Evolutionary conservation across 2,888 invertebrate species (phyloP).

Genomic region (Drosophila nigricruria): DNA sequence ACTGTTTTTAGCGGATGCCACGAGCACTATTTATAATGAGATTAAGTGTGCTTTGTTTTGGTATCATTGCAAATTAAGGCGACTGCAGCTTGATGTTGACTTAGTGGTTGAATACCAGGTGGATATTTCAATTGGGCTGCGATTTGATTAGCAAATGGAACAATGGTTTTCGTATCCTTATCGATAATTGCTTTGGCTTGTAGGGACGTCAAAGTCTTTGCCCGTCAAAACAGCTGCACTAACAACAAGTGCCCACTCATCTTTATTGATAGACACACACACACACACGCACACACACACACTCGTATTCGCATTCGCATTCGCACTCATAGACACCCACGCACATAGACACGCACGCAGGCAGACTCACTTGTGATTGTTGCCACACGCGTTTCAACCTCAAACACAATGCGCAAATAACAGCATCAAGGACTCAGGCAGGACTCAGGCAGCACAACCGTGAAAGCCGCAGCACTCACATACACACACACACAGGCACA

Average conservation of each 20-base stretch:
- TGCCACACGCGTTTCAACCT: slow-evolving; percentile 54
- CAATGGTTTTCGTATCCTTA: slow-evolving; percentile 21
- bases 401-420: slow-evolving; percentile 52
- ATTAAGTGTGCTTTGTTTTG: slow-evolving; percentile 24
- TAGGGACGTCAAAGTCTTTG: slow-evolving; percentile 40
- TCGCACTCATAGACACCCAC: not conserved
- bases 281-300: slow-evolving; percentile 1
- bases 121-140: slow-evolving; percentile 5
- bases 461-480: slow-evolving; percentile 53
- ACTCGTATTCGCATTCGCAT: not conserved
- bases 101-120: not conserved
- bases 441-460: slow-evolving; percentile 51
- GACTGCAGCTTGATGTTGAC: not conserved
- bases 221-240: slow-evolving; percentile 55
- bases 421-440: slow-evolving; percentile 36
- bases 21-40: slow-evolving; percentile 32
- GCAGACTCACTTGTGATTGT: slow-evolving; percentile 54
- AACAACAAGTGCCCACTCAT: slow-evolving; percentile 76
- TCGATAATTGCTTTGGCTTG: slow-evolving; percentile 59
- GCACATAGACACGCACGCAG: slow-evolving; percentile 9
- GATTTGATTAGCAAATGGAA: slow-evolving; percentile 18
- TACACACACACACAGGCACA: slow-evolving; percentile 12
- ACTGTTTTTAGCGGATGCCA: slow-evolving; percentile 15
- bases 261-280: slow-evolving; percentile 60
- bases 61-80: slow-evolving; percentile 30